These are phyloP conservation scores for Pelecanus crispus DNA, from an alignment of 2,113 vertebrate genomes.

Conservation along the genomic window DNA sequence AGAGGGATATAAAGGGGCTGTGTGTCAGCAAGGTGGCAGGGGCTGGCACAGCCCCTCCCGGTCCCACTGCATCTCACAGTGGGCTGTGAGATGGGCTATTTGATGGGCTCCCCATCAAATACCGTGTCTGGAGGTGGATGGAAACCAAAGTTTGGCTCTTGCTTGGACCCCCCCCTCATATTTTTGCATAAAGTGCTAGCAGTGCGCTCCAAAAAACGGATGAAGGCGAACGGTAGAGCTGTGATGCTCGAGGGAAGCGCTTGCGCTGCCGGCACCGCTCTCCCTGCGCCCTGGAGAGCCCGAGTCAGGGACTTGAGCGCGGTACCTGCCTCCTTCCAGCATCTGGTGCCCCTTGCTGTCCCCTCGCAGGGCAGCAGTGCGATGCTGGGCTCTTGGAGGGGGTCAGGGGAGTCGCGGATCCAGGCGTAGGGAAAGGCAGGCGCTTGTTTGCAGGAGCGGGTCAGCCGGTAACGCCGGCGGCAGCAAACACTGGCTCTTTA, in stretches of 20 bases:
- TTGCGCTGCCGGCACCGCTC: not conserved
- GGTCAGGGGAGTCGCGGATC: accelerated
- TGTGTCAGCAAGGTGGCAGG: not conserved
- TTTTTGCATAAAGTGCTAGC: not conserved
- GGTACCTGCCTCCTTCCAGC: not conserved
- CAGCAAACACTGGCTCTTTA: not conserved
- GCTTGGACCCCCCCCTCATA: accelerated
- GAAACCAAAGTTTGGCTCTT: not conserved
- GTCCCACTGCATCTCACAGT: not conserved
- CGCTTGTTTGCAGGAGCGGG: accelerated
- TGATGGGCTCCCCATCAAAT: not conserved
- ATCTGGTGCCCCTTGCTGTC: accelerated
- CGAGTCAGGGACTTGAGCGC: accelerated
- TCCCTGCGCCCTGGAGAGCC: not conserved
- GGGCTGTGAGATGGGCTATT: too few species aligned
- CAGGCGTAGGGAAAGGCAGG: not conserved
- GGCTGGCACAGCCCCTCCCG: not conserved
- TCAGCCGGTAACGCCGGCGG: accelerated
- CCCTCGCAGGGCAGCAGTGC: not conserved
- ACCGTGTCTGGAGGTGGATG: accelerated
- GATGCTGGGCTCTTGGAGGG: not conserved
- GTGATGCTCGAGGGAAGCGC: accelerated
- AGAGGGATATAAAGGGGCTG: not conserved
- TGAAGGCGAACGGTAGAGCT: accelerated
- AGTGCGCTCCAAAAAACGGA: not conserved